A percentile compares a stretch with the other conserved stretches of the same genome.
Evolutionary conservation across 1,140 invertebrate species (phyloP).

Genomic region (Danaus melanippus): DNA sequence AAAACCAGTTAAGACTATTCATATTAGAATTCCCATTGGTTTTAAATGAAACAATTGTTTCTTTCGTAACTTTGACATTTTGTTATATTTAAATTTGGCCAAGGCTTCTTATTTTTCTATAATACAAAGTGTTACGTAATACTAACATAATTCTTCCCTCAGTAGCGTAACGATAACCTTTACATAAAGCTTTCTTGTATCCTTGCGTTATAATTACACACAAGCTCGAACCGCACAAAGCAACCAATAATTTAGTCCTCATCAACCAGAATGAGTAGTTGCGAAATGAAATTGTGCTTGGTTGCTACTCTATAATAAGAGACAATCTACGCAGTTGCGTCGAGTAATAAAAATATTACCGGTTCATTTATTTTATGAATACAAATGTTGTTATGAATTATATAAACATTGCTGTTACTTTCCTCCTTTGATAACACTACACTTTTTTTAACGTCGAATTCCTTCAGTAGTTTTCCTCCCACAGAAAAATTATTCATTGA

Average conservation of each 20-base stretch:
- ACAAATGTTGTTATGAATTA: conserved; percentile 10
- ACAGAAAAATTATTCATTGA: too few relatives aligned
- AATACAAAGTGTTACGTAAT: conserved; percentile 1
- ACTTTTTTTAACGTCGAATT: too few relatives aligned
- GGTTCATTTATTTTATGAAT: conserved; percentile 7
- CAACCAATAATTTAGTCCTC: conserved; percentile 42
- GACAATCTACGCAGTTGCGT: conserved; percentile 13
- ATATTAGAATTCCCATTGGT: too few relatives aligned
- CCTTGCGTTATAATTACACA: conserved; percentile 26
- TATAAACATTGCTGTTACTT: not conserved
- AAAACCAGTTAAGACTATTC: too few relatives aligned
- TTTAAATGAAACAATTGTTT: conserved; percentile 2
- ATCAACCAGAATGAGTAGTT: conserved; percentile 30
- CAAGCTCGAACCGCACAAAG: conserved; percentile 27
- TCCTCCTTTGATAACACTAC: too few relatives aligned
- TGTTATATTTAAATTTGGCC: not conserved
- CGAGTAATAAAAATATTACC: conserved; percentile 16
- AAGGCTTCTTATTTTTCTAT: conserved; percentile 1
- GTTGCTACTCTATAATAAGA: conserved; percentile 25
- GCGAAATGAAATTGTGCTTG: conserved; percentile 29
- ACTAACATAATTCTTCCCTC: conserved; percentile 1
- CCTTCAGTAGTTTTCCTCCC: too few relatives aligned
- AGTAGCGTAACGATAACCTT: conserved; percentile 14
- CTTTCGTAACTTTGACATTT: conserved; percentile 7
- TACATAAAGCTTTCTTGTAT: conserved; percentile 15